phyloP scores from a whole-genome alignment of 2,797 vertebrate genomes.

The Clarias laeviceps region DNA sequence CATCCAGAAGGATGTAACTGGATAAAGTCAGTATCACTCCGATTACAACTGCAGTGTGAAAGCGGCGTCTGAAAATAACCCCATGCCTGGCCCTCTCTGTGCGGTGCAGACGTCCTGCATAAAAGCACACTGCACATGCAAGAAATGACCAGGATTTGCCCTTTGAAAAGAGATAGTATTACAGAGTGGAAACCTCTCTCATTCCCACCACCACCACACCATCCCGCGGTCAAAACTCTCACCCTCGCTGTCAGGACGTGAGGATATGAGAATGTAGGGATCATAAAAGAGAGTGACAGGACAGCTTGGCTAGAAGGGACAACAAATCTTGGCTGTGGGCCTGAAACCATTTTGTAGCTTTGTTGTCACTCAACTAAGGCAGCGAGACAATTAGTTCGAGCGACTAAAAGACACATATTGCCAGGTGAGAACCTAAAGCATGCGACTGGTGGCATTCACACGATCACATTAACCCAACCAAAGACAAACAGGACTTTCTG shows the following conservation, averaged over 20 bases:
- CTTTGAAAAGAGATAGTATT: constrained; percentile 35
- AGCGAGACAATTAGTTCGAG: neutral
- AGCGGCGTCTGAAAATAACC: constrained; percentile 47
- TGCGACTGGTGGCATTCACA: constrained; percentile 10
- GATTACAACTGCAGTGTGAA: constrained; percentile 57
- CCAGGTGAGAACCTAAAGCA: constrained; percentile 29
- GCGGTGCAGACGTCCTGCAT: neutral
- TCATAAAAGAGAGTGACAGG: constrained; percentile 59
- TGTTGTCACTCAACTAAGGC: constrained; percentile 27
- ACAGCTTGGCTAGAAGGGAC: constrained; percentile 57
- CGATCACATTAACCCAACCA: neutral
- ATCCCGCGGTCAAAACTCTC: neutral
- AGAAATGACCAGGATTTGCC: constrained; percentile 31
- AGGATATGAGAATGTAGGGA: constrained; percentile 65
- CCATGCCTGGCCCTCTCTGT: constrained; percentile 7
- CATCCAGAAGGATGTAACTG: constrained; percentile 59
- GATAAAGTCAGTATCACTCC: constrained; percentile 62
- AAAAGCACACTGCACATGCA: constrained; percentile 15
- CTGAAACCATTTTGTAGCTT: constrained; percentile 56
- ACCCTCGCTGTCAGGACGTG: constrained; percentile 34
- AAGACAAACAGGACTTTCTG: constrained; percentile 25
- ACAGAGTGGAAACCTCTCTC: constrained; percentile 1
- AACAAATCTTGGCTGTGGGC: constrained; percentile 39
- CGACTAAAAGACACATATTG: constrained; percentile 18
- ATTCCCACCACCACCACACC: neutral